These are phyloP conservation scores for Ranitomeya imitator DNA, from an alignment of 2,113 vertebrate species.

Conservation along the genomic window DNA sequence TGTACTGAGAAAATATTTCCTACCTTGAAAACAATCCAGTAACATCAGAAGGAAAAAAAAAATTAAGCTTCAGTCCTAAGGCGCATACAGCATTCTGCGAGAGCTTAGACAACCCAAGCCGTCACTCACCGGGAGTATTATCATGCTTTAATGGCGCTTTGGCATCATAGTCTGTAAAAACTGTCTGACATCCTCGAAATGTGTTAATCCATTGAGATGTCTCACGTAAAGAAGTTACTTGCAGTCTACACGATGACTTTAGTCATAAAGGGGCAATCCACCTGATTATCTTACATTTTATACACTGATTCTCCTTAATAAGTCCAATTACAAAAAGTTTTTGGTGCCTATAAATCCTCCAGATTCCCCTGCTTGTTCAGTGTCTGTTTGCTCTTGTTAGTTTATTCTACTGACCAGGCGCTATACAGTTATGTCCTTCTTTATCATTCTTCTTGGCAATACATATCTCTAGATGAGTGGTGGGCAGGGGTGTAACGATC, in stretches of 20 bases:
- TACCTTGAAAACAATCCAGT: conserved; percentile 50
- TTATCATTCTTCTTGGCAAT: too few relatives aligned
- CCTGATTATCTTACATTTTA: not conserved
- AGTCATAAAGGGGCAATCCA: not conserved
- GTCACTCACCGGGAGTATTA: conserved; percentile 20
- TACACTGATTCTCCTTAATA: not conserved
- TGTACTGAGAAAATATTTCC: conserved; percentile 34
- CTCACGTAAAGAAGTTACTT: not conserved
- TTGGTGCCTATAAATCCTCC: not conserved
- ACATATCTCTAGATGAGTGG: too few relatives aligned
- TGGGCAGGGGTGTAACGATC: too few relatives aligned
- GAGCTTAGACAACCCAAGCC: conserved; percentile 27
- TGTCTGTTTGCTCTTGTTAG: not conserved
- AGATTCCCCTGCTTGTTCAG: not conserved
- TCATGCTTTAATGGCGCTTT: not conserved
- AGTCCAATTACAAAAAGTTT: not conserved
- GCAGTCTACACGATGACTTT: not conserved
- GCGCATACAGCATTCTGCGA: conserved; percentile 34
- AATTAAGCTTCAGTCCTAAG: not conserved
- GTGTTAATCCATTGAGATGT: conserved; percentile 16
- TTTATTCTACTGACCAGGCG: not conserved
- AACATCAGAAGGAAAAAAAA: conserved; percentile 12
- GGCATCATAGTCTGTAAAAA: conserved; percentile 14
- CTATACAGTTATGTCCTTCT: not conserved
- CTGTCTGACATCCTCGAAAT: conserved; percentile 21